phyloP scores from a whole-genome alignment of 2,888 invertebrate species.

The Vesta saturnalis region DNA sequence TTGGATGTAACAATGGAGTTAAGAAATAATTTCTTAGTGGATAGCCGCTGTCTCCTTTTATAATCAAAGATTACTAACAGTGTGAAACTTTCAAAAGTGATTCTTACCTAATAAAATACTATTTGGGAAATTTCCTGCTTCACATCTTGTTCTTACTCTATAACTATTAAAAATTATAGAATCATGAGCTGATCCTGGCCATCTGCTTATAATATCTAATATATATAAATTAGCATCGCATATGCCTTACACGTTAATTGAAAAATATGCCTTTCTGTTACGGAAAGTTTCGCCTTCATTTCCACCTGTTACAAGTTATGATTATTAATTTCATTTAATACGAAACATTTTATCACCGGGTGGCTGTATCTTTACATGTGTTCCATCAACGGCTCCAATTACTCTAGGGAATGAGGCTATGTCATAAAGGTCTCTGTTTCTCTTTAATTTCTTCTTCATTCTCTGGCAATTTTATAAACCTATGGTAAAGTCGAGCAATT shows the following conservation, averaged over 20 bases:
- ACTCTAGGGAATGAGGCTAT: constrained; percentile 45
- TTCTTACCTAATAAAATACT: constrained; percentile 8
- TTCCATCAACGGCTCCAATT: constrained; percentile 48
- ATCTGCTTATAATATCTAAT: constrained; percentile 12
- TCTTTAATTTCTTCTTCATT: constrained; percentile 32
- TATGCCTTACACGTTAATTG: constrained; percentile 15
- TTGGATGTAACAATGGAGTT: too few relatives aligned
- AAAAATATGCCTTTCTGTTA: constrained; percentile 45
- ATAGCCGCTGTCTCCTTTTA: too few relatives aligned
- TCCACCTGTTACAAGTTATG: constrained; percentile 26
- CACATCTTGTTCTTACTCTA: not conserved
- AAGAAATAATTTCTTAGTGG: too few relatives aligned
- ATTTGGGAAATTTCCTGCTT: not conserved
- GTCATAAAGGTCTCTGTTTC: constrained; percentile 35
- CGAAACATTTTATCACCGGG: constrained; percentile 32
- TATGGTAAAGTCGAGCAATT: constrained; percentile 36
- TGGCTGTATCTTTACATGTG: constrained; percentile 45
- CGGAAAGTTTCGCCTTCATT: not conserved
- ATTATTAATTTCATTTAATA: constrained; percentile 5
- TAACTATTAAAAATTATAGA: constrained; percentile 10
- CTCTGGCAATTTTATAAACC: constrained; percentile 37
- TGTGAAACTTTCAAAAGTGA: not conserved
- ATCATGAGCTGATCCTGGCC: constrained; percentile 21
- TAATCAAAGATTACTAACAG: too few relatives aligned
- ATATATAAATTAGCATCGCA: constrained; percentile 10